Percentiles rank a stretch among this genome's conserved stretches.
Evolutionary conservation across 2,797 vertebrate genomes (phyloP).

Genomic region (Potorous gilbertii): DNA sequence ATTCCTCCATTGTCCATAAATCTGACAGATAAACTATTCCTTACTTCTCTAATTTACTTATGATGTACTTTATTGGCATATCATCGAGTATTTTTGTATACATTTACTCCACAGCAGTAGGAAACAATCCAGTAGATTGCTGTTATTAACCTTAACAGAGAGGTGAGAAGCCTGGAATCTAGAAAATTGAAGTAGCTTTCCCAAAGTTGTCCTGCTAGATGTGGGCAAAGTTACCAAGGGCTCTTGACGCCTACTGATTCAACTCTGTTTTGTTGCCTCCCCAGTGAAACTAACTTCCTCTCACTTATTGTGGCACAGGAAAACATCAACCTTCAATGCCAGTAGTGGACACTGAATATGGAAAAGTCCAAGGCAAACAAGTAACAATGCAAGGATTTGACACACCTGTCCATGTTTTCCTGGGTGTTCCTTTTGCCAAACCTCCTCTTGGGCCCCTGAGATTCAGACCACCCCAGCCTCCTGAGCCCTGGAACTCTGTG

Average conservation of each 20-base stretch:
- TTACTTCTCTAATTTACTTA: background rate
- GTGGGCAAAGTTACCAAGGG: background rate
- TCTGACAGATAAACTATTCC: too few species aligned
- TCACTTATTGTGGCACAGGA: background rate
- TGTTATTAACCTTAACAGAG: background rate
- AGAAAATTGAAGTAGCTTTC: background rate
- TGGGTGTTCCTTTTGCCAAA: background rate
- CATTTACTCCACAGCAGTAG: background rate
- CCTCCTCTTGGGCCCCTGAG: background rate
- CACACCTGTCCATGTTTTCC: background rate
- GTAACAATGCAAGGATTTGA: background rate
- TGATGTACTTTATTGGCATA: background rate
- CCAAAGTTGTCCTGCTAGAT: background rate
- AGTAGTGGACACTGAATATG: background rate
- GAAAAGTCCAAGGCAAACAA: background rate
- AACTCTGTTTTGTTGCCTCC: background rate
- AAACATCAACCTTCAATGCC: background rate
- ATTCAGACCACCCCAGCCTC: background rate
- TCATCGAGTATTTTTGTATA: background rate
- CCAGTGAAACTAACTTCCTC: background rate
- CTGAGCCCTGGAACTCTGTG: background rate
- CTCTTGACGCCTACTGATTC: background rate
- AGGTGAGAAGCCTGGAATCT: background rate
- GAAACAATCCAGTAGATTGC: background rate
- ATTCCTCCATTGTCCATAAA: too few species aligned